These are phyloP conservation scores for Manduca sexta DNA, from an alignment of 1,140 invertebrate species.

Conservation along the genomic window DNA sequence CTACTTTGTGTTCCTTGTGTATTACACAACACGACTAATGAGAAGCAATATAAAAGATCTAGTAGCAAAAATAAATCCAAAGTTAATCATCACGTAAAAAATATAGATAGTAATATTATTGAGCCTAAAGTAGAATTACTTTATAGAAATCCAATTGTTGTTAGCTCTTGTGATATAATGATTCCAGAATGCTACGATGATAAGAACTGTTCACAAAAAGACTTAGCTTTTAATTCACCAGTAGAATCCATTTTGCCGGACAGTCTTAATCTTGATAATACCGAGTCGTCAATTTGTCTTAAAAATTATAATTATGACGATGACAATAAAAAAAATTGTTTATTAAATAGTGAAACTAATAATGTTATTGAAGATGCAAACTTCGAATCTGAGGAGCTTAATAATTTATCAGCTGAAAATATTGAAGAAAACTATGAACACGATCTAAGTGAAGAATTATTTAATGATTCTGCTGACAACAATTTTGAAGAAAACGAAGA, in stretches of 20 bases:
- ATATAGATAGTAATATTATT: slow-evolving; percentile 1
- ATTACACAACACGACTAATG: slow-evolving; percentile 40
- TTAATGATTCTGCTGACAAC: slow-evolving; percentile 35
- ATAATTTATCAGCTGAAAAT: slow-evolving; percentile 36
- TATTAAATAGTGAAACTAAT: too few species aligned
- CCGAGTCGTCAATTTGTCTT: too few species aligned
- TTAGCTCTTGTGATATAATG: slow-evolving; percentile 33
- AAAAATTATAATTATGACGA: too few species aligned
- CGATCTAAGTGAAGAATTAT: slow-evolving; percentile 40
- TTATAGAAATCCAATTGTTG: slow-evolving; percentile 49
- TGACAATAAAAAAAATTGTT: too few species aligned
- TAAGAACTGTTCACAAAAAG: slow-evolving; percentile 14
- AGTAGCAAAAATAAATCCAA: too few species aligned
- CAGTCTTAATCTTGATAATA: too few species aligned
- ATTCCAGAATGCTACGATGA: slow-evolving; percentile 16
- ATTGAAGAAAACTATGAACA: slow-evolving; percentile 44
- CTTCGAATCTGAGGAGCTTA: too few species aligned
- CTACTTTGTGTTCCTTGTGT: slow-evolving; percentile 55
- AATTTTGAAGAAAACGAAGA: slow-evolving; percentile 21
- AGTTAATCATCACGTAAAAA: not conserved
- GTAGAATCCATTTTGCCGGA: not conserved
- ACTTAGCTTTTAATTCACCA: not conserved
- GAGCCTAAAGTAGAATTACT: slow-evolving; percentile 44
- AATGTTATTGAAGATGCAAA: too few species aligned
- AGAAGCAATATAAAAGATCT: slow-evolving; percentile 19